These are phyloP conservation scores for Rhinoderma darwinii DNA, from an alignment of 2,113 vertebrate genomes.

Conservation along the genomic window DNA sequence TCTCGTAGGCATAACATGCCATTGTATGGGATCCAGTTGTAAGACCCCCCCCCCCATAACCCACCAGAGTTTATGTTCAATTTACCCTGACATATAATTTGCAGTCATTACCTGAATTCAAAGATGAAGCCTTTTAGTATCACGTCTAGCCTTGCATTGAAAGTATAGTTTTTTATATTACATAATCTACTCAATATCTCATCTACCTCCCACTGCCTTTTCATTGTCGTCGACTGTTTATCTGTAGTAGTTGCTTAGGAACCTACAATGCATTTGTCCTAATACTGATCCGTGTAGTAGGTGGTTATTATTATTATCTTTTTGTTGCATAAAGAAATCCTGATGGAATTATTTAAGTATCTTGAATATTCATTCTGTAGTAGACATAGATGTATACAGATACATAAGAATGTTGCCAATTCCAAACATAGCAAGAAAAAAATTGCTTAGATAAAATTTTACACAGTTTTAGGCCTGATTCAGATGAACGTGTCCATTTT, in stretches of 20 bases:
- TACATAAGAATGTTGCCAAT: too few species aligned
- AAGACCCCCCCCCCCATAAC: not conserved
- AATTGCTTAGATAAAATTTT: too few species aligned
- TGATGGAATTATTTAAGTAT: not conserved
- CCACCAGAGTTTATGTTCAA: not conserved
- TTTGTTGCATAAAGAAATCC: not conserved
- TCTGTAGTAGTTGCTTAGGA: conserved; percentile 9
- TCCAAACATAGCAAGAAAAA: too few species aligned
- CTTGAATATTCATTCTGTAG: not conserved
- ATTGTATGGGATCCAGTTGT: not conserved
- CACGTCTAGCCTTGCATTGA: not conserved
- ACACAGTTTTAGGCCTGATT: too few species aligned
- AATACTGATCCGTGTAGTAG: not conserved
- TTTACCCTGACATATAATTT: not conserved
- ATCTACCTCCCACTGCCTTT: not conserved
- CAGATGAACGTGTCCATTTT: too few species aligned
- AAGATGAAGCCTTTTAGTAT: not conserved
- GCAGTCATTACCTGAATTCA: not conserved
- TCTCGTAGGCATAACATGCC: too few species aligned
- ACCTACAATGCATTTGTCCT: not conserved
- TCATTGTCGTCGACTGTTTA: not conserved
- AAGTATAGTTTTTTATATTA: not conserved
- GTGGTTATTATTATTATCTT: not conserved
- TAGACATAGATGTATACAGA: too few species aligned
- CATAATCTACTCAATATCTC: not conserved